phyloP scores from a whole-genome alignment of 2,113 vertebrate species.

The Raja brachyura region DNA sequence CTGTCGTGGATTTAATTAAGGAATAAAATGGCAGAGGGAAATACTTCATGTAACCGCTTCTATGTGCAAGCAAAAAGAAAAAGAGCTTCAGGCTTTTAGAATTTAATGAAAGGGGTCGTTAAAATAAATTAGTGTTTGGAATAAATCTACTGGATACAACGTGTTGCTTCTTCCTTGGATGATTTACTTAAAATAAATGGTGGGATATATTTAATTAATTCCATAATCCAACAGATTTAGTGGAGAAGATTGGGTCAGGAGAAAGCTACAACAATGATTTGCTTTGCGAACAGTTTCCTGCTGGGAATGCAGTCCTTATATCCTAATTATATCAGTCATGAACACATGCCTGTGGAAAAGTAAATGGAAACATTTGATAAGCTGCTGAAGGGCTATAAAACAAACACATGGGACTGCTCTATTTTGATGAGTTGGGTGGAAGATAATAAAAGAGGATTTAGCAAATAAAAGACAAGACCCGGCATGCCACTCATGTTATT shows the following conservation, averaged over 20 bases:
- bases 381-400: conserved; percentile 6
- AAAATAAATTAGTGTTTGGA: conserved; percentile 18
- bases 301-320: not conserved
- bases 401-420: conserved; percentile 21
- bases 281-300: not conserved
- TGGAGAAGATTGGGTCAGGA: not conserved
- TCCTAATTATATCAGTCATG: conserved; percentile 25
- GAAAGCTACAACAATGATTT: not conserved
- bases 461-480: not conserved
- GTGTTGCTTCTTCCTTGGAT: not conserved
- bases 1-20: not conserved
- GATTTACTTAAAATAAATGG: not conserved
- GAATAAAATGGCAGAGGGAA: not conserved
- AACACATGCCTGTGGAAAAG: conserved; percentile 8
- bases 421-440: conserved; percentile 15
- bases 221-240: not conserved
- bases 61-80: not conserved
- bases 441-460: conserved; percentile 27
- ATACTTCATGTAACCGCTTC: not conserved
- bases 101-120: not conserved
- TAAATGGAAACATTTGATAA: conserved; percentile 30
- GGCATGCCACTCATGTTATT: not conserved
- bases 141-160: not conserved
- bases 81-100: not conserved
- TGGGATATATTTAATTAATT: conserved; percentile 16